Evolutionary conservation across 2,888 invertebrate genomes (phyloP), one percentile per base, ranked within the genome.

Genomic region (Tenthredo mesomela): DNA sequence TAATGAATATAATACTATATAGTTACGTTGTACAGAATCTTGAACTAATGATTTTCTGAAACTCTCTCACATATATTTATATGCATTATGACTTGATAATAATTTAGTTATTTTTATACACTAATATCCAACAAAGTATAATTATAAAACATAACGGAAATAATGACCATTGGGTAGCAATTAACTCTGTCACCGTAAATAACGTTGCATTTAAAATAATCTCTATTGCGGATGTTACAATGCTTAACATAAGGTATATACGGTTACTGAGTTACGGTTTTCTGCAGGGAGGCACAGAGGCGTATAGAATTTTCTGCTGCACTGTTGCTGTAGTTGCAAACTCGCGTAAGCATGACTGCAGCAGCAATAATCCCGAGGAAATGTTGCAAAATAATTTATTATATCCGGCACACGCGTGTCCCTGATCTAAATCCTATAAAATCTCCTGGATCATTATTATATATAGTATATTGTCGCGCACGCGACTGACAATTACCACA

Each of bases 331-430:
- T 40, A 58, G 5, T 2, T 29, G n/a, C n/a, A n/a, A n/a, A n/a
- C 10, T 58, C 58, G 58, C 21, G 21, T 58, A 7, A 58, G 7
- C 58, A n/a, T 21, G 58, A 58, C 47, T 47, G 47, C 47, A 6
- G 37, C 43, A 7, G 29, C 43, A 7, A 18, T 10, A 21, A 47
- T 50, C n/a, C n/a, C 50, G 77, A 50, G 25, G 84, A 84, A 80
- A n/a, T 54, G 43, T 84, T 84, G 73, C 15, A 21, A 40, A 58
- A 84, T 77, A 75, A 77, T 84, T 84, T 58, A 84, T 84, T 80
- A 43, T 67, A 84, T 78, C 65, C 84, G 84, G 84, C 50, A 75
- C 37, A 75, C 43, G 37, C 43, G 37, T 40, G 80, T 80, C 84
- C 84, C 84, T 84, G 84, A 84, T 84, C 67, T 80, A 21, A 67